Percentiles rank a stretch among this genome's conserved stretches.
phyloP scores from a whole-genome alignment of 2,113 vertebrate species.

The Origma solitaria region DNA sequence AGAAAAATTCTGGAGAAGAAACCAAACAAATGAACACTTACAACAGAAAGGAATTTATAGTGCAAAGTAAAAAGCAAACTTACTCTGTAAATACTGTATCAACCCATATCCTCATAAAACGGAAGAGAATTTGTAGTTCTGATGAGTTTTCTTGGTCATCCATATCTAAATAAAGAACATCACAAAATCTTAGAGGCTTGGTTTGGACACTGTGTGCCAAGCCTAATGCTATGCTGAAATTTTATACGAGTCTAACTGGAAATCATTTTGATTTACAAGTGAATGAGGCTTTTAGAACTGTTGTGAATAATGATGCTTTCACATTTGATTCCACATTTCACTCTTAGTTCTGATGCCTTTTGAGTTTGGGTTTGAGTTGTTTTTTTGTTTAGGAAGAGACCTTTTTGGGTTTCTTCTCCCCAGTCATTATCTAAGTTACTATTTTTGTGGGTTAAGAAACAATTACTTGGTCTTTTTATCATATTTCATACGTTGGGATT shows the following conservation, averaged over 20 bases:
- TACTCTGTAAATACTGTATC: background rate
- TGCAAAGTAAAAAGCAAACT: background rate
- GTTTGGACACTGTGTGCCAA: background rate
- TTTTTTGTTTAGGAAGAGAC: background rate
- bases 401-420: background rate
- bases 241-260: background rate
- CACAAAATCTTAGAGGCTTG: background rate
- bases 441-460: background rate
- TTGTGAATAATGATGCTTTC: background rate
- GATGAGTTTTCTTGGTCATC: background rate
- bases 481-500: background rate
- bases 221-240: background rate
- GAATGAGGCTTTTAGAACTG: background rate
- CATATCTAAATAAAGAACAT: background rate
- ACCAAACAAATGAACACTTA: background rate
- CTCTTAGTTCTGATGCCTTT: background rate
- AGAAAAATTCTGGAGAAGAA: background rate
- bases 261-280: background rate
- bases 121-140: background rate
- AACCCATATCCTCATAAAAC: background rate
- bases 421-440: background rate
- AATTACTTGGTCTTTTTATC: background rate
- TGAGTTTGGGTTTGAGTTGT: background rate
- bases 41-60: background rate
- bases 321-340: background rate